A percentile compares a stretch with the other conserved stretches of the same genome.
These are phyloP conservation scores for Percopsis transmontana DNA, from an alignment of 2,113 vertebrate species.

Conservation along the genomic window DNA sequence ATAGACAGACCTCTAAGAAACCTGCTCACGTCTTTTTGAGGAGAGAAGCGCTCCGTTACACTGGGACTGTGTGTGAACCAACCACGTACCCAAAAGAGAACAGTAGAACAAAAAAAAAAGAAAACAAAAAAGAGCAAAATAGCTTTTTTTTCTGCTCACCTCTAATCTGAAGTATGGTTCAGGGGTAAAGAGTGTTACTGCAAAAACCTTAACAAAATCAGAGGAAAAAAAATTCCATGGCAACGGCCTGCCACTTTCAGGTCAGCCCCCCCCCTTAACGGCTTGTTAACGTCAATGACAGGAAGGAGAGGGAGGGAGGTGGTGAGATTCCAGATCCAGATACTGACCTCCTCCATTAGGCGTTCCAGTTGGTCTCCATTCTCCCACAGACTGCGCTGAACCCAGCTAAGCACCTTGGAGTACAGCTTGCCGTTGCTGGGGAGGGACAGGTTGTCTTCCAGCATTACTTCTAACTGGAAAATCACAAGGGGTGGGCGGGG, in stretches of 20 bases:
- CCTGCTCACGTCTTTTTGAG: slow-evolving; percentile 71
- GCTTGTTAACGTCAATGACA: slow-evolving; percentile 69
- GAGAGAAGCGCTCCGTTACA: slow-evolving; percentile 58
- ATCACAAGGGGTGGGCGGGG: slow-evolving; percentile 29
- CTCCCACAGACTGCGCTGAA: slow-evolving; percentile 97
- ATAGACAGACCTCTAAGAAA: slow-evolving; percentile 76
- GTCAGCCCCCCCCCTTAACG: slow-evolving; percentile 59
- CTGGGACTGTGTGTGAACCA: slow-evolving; percentile 63
- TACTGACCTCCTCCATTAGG: slow-evolving; percentile 99
- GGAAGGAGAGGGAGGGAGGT: slow-evolving; percentile 38
- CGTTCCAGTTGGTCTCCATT: slow-evolving; percentile 93
- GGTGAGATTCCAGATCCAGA: neutral
- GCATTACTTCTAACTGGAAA: slow-evolving; percentile 94
- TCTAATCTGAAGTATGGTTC: slow-evolving; percentile 86
- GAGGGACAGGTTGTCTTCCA: slow-evolving; percentile 94
- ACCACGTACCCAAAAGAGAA: slow-evolving; percentile 63
- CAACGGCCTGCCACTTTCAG: slow-evolving; percentile 64
- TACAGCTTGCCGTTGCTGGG: slow-evolving; percentile 98
- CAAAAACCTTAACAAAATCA: slow-evolving; percentile 82
- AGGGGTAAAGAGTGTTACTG: slow-evolving; percentile 88
- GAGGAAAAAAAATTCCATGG: slow-evolving; percentile 74
- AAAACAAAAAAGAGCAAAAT: slow-evolving; percentile 83
- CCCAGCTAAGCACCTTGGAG: slow-evolving; percentile 98
- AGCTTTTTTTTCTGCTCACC: slow-evolving; percentile 92
- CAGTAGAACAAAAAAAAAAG: slow-evolving; percentile 69